Percentiles rank a stretch among this genome's conserved stretches.
phyloP scores from a whole-genome alignment of 2,113 vertebrate species.

The Tamias sibiricus region DNA sequence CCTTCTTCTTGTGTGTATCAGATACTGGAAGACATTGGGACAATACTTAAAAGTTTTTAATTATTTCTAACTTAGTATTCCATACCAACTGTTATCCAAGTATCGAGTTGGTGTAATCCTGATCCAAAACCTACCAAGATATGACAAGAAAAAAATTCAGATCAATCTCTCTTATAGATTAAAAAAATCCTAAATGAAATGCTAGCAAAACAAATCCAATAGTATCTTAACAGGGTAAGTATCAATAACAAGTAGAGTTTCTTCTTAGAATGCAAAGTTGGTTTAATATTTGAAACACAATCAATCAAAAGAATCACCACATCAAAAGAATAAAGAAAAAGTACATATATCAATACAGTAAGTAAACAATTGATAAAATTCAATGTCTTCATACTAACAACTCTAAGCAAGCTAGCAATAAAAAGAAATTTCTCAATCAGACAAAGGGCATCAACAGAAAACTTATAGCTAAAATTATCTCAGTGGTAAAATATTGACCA shows the following conservation, averaged over 20 bases:
- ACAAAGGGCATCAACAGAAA: background rate
- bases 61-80: background rate
- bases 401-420: background rate
- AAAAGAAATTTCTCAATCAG: background rate
- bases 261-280: background rate
- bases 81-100: background rate
- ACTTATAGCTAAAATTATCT: background rate
- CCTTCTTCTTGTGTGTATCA: background rate
- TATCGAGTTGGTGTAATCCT: background rate
- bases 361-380: background rate
- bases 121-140: background rate
- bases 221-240: background rate
- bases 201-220: conserved; percentile 1
- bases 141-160: background rate
- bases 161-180: background rate
- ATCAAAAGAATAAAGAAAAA: background rate
- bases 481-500: background rate
- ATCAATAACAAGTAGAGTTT: background rate
- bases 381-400: background rate
- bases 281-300: background rate
- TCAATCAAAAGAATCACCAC: background rate
- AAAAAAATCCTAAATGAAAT: conserved; percentile 33
- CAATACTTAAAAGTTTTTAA: background rate
- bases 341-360: background rate
- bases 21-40: background rate